Evolutionary conservation across 1,140 invertebrate species (phyloP).

Genomic region (Bombus confusus): DNA sequence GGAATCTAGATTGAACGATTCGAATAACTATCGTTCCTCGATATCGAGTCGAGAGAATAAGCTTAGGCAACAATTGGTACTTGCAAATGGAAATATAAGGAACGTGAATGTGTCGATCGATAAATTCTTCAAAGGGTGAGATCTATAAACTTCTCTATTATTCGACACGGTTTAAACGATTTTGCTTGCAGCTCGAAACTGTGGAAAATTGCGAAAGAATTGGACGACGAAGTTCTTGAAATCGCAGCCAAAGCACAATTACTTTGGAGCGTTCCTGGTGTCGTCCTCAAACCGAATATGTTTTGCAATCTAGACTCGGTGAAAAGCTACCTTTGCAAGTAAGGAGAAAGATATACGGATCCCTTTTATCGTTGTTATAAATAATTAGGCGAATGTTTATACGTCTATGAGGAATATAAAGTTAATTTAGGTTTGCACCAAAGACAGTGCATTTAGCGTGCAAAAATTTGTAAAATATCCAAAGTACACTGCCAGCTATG

Average conservation of each 20-base stretch:
- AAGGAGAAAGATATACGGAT: background rate
- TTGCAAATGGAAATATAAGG: conserved; percentile 57
- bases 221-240: conserved; percentile 62
- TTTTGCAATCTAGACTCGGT: conserved; percentile 52
- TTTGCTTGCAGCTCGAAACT: conserved; percentile 61
- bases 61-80: conserved; percentile 39
- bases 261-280: conserved; percentile 73
- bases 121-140: conserved; percentile 71
- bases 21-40: background rate
- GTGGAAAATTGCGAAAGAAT: conserved; percentile 44
- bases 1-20: conserved; percentile 11
- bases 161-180: background rate
- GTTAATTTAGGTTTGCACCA: no score
- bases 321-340: conserved; percentile 54
- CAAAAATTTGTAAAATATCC: no score
- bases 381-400: background rate
- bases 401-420: background rate
- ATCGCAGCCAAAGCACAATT: conserved; percentile 72
- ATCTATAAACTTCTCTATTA: background rate
- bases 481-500: no score
- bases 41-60: conserved; percentile 21
- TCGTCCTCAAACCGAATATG: conserved; percentile 65
- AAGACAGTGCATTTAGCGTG: no score
- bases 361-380: background rate
- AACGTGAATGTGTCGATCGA: conserved; percentile 61